Base-by-base conservation (phyloP, 2,797 vertebrate species). In the Balearica regulorum region DNA sequence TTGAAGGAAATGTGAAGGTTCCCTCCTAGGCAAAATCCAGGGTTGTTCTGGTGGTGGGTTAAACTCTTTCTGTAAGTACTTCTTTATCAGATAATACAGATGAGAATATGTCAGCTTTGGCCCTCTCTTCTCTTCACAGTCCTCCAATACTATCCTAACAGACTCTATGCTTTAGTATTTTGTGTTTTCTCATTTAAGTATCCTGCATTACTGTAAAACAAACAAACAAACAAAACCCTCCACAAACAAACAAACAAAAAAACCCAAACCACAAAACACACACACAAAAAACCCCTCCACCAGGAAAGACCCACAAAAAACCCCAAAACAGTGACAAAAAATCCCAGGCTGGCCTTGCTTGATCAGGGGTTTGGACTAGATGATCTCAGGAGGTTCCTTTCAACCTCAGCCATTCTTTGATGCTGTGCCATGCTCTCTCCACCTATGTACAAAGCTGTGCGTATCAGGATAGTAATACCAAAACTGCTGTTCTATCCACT, bases 381-480 rank as follows among this genome's bases (percentile, higher is more conserved):
- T 9, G 9, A 48, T 78, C 20, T 86, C 28, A 71, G 35, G 20
- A 53, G 3, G 5, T 48, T 10, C 48, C 18, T 83, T 91, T 29
- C 28, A 65, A 9, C 8, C 6, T 43, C 49, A 77, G 2, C 10
- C 17, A 5, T 41, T n/a, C 20, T 60, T 83, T 53, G 16, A 21
- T 80, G 86, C 20, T 54, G 15, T 65, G 33, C 6, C 16, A 29
- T 0, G 3, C 0, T 25, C 11, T 33, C 20, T 87, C 13, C 24
- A 39, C 10, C 7, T 66, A 25, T 0, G 0, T 20, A 44, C 10
- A 51, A 71, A 88, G 11, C 14, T 53, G 3, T 12, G 5, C 4
- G 2, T 73, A 2, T 44, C 26, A 49, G 39, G 22, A 43, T 11
- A 43, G 4, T n/a, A 69, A 66, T 25, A n/a, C 5, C 25, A 60